Conservation (phyloP, 2,113 vertebrate species). For the Motacilla alba region DNA sequence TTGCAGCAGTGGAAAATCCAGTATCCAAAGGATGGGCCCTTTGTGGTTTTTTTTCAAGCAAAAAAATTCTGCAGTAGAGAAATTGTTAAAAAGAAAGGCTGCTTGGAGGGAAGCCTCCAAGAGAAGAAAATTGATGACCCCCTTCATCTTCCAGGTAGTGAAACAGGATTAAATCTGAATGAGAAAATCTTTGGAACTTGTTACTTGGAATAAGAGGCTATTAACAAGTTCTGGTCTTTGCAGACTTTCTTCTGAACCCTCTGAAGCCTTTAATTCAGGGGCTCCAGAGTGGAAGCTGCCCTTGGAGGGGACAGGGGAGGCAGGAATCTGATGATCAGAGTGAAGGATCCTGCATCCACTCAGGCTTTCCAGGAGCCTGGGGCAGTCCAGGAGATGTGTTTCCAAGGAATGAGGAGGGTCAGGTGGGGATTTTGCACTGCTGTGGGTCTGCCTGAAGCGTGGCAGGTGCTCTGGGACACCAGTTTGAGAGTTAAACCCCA, state of each 20-base stretch:
- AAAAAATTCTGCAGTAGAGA: neutral
- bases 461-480: fast-evolving
- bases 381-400: neutral
- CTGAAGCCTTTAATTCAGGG: neutral
- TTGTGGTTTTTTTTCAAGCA: neutral
- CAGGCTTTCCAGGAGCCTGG: neutral
- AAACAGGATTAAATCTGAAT: neutral
- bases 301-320: neutral
- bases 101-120: neutral
- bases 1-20: neutral
- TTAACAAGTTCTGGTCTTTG: neutral
- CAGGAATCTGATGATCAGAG: neutral
- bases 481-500: neutral
- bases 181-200: neutral
- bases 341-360: neutral
- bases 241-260: neutral
- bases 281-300: neutral
- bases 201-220: neutral
- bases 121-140: neutral
- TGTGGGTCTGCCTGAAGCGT: neutral
- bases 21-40: neutral
- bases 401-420: neutral
- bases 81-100: neutral
- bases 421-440: neutral
- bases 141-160: neutral